Base-by-base conservation (phyloP, 2,888 invertebrate species). In the Yponomeuta sedellus region DNA sequence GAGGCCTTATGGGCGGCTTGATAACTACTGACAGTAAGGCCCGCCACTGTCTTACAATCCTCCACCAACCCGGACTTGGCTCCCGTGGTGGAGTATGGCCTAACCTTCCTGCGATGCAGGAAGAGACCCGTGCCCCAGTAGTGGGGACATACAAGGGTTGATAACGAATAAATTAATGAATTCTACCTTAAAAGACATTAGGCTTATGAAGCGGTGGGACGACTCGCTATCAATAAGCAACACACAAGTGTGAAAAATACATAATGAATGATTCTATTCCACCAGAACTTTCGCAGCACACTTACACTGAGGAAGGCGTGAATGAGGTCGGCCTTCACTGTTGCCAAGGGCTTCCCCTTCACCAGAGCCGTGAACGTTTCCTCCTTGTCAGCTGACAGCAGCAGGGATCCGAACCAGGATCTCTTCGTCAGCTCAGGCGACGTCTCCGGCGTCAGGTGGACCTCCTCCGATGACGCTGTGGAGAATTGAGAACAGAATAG, bases 321-420 rank as follows among this genome's bases (percentile, higher is more conserved):
- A 79, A 99, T 98, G 67, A 99, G 93, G 86, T 99, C 99, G 22
- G 99, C 99, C 88, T 99, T 99, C 70, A 99, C 98, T 16, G 97
- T 97, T 66, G 98, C 98, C 73, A 99, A 91, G 0, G 98, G 98
- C 81, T 98, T 98, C 56, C 98, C 99, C 79, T 98, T 98, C 8
- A 99, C 98, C 70, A 99, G 92, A 68, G 99, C 96, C 44, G 99
- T 98, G 87, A 99, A 98, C 5, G 97, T 97, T 85, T 99, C 99
- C 78, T 99, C 99, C 78, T 99, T 96, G 81, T 97, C 98, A 4
- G 96, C 98, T n/a, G 98, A 97, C 91, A 99, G 97, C 92, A 99
- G 97, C 72, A 99, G 91, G 72, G 98, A 98, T 12, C 99, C 99
- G 88, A 99, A 99, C 99, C 99, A 99, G 0, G 99, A 99, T 71